phyloP scores from a whole-genome alignment of 2,888 invertebrate species.

The Lasius fuliginosus region DNA sequence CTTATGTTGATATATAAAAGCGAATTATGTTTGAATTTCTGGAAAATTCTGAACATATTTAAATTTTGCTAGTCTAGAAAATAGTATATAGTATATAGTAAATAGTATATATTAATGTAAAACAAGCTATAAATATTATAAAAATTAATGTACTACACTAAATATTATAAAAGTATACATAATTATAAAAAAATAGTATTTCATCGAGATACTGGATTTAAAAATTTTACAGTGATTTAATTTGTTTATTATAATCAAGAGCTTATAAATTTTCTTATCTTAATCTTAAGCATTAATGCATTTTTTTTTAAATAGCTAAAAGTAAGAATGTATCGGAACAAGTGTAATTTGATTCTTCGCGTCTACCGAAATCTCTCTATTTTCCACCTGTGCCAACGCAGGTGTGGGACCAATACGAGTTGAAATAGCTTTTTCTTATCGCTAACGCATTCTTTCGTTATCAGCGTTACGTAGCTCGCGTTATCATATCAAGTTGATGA shows the following conservation, averaged over 20 bases:
- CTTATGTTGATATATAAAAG: not conserved
- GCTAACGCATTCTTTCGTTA: conserved; percentile 63
- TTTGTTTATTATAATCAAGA: not conserved
- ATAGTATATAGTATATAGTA: not conserved
- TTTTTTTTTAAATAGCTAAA: not conserved
- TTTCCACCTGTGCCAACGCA: conserved; percentile 21
- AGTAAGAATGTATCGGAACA: not conserved
- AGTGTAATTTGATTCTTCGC: not conserved
- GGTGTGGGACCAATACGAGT: conserved; percentile 29
- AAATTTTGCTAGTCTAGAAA: too few relatives aligned
- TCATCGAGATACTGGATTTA: not conserved
- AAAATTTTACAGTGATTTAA: not conserved
- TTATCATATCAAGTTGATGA: conserved; percentile 57
- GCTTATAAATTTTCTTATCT: not conserved
- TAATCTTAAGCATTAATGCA: not conserved
- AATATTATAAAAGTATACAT: not conserved
- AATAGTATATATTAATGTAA: not conserved
- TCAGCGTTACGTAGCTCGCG: conserved; percentile 59
- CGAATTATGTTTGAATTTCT: conserved; percentile 4
- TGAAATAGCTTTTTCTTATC: conserved; percentile 57
- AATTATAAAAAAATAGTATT: conserved; percentile 3
- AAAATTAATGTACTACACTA: not conserved
- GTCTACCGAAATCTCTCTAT: conserved; percentile 15
- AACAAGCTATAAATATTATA: not conserved
- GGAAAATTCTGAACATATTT: not conserved